These are phyloP conservation scores for Hylaea fasciaria DNA, from an alignment of 2,888 invertebrate species.

Conservation along the genomic window DNA sequence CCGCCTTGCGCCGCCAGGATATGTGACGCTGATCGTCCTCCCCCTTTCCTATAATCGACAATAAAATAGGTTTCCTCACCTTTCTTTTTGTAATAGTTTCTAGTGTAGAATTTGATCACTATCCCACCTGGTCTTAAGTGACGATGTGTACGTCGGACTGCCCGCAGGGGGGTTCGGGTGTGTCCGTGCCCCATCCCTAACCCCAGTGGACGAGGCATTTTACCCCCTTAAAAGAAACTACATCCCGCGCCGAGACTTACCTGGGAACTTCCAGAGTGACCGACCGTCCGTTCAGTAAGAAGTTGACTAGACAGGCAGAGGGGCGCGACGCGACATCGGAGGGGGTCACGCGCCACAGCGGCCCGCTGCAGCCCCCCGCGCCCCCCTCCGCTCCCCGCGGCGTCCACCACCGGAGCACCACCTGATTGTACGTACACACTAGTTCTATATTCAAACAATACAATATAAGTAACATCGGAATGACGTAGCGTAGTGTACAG, in stretches of 20 bases:
- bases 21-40: slow-evolving; percentile 95
- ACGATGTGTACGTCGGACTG: too few species aligned
- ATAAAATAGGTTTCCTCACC: too few species aligned
- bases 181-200: too few species aligned
- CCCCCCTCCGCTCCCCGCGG: slow-evolving; percentile 93
- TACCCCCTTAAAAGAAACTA: too few species aligned
- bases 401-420: slow-evolving; percentile 98
- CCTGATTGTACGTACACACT: slow-evolving; percentile 60
- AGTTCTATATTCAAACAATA: background rate
- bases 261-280: slow-evolving; percentile 92
- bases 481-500: too few species aligned
- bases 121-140: too few species aligned
- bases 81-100: too few species aligned
- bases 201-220: too few species aligned
- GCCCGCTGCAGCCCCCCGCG: slow-evolving; percentile 93
- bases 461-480: too few species aligned
- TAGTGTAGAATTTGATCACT: too few species aligned
- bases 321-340: slow-evolving; percentile 98
- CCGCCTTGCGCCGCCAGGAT: slow-evolving; percentile 97
- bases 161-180: too few species aligned
- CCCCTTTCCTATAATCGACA: slow-evolving; percentile 85
- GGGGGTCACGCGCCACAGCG: slow-evolving; percentile 96
- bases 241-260: too few species aligned
- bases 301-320: slow-evolving; percentile 98
- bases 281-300: slow-evolving; percentile 96